These are phyloP conservation scores for Monopterus albus DNA, from an alignment of 2,113 vertebrate genomes.

Conservation along the genomic window DNA sequence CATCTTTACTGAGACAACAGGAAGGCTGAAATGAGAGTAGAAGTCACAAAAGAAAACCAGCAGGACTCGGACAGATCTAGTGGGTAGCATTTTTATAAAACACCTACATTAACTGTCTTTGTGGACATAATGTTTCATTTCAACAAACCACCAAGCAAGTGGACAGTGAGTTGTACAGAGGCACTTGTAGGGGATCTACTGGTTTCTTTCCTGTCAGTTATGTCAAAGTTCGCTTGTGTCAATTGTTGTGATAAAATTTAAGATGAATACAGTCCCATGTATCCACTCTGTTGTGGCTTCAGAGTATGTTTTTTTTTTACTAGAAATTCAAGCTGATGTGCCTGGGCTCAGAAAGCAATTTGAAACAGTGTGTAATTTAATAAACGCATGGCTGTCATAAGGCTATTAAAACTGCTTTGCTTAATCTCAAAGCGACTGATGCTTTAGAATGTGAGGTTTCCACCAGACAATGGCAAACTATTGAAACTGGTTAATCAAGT, in stretches of 20 bases:
- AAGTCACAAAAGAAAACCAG: neutral
- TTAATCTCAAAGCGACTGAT: slow-evolving; percentile 27
- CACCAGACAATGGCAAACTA: neutral
- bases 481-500: too few relatives aligned
- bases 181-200: slow-evolving; percentile 84
- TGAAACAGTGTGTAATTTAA: slow-evolving; percentile 43
- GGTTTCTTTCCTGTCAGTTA: slow-evolving; percentile 92
- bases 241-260: neutral
- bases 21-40: neutral
- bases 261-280: neutral
- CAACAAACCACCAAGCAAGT: slow-evolving; percentile 76
- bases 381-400: slow-evolving; percentile 34
- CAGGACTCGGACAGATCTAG: neutral
- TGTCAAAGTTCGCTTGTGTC: slow-evolving; percentile 78
- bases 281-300: neutral
- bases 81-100: neutral
- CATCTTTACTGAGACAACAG: neutral
- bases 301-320: neutral
- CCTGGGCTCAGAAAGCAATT: slow-evolving; percentile 8
- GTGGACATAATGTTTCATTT: neutral
- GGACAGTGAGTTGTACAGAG: slow-evolving; percentile 91
- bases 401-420: slow-evolving; percentile 17
- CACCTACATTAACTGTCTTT: neutral
- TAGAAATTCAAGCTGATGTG: slow-evolving; percentile 3
- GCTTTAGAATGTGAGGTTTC: slow-evolving; percentile 21